Evolutionary conservation across 1,140 invertebrate genomes (phyloP).

Genomic region (Drosophila persimilis): DNA sequence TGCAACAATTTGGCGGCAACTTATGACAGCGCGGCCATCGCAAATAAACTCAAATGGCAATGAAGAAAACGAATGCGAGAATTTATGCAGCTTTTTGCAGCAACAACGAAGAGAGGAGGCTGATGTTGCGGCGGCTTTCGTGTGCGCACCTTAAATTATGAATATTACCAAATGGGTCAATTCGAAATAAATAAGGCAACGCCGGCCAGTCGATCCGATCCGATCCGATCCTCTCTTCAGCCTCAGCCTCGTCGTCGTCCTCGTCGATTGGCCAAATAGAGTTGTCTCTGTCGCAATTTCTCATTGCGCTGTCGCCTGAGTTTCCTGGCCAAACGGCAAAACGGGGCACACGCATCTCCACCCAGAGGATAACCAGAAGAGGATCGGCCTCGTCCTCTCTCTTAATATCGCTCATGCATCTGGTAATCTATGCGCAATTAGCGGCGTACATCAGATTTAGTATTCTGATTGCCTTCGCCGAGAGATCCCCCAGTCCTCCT

Average conservation of each 20-base stretch:
- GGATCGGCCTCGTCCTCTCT: constrained; percentile 10
- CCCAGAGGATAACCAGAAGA: background rate
- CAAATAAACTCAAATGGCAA: constrained; percentile 71
- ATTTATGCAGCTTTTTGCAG: constrained; percentile 69
- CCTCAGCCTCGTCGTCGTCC: constrained; percentile 3
- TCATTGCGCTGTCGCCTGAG: constrained; percentile 72
- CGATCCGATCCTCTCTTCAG: background rate
- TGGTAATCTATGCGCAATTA: constrained; percentile 81
- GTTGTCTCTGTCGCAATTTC: constrained; percentile 77
- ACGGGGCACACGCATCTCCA: constrained; percentile 1
- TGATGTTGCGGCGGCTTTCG: constrained; percentile 60
- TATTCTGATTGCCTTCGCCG: constrained; percentile 72
- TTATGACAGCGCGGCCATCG: constrained; percentile 70
- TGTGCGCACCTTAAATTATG: constrained; percentile 74
- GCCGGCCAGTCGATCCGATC: constrained; percentile 2
- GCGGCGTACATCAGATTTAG: constrained; percentile 77
- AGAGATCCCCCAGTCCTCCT: constrained; percentile 19
- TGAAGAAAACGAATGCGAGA: constrained; percentile 65
- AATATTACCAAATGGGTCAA: constrained; percentile 82
- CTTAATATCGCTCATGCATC: constrained; percentile 75
- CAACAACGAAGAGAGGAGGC: constrained; percentile 14
- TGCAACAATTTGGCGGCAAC: constrained; percentile 81
- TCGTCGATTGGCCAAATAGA: constrained; percentile 60
- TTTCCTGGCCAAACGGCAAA: constrained; percentile 28
- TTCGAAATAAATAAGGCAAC: constrained; percentile 80